A percentile compares a stretch with the other conserved stretches of the same genome.
These are phyloP conservation scores for Taxidea taxus DNA, from an alignment of 2,113 vertebrate species.

Conservation along the genomic window DNA sequence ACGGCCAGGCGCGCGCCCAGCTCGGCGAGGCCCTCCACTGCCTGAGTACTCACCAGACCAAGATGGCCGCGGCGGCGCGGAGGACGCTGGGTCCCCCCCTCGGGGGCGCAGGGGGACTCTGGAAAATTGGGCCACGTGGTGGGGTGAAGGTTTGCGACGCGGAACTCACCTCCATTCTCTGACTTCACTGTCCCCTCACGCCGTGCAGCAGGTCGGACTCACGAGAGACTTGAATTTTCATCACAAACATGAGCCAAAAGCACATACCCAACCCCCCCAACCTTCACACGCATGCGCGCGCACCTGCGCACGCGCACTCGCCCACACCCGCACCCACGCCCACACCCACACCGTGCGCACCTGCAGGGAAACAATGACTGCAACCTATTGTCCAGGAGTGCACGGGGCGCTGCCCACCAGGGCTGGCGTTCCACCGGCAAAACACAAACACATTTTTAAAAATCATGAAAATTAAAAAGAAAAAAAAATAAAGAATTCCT, in stretches of 20 bases:
- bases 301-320: rapidly evolving
- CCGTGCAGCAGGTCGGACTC: constrained; percentile 76
- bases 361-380: constrained; percentile 80
- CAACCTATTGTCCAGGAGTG: constrained; percentile 81
- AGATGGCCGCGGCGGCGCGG: constrained; percentile 82
- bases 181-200: constrained; percentile 52
- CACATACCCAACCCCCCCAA: constrained; percentile 77
- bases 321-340: neutral
- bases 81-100: constrained; percentile 83
- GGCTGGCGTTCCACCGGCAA: constrained; percentile 73
- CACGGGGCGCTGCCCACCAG: constrained; percentile 72
- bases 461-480: constrained; percentile 70
- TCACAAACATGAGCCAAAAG: constrained; percentile 90
- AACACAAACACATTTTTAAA: constrained; percentile 54
- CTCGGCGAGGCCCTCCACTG: constrained; percentile 85
- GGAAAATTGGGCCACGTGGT: constrained; percentile 78
- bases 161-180: constrained; percentile 74
- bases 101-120: constrained; percentile 86
- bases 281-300: neutral
- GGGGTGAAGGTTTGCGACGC: constrained; percentile 82
- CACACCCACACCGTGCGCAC: neutral
- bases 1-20: constrained; percentile 84
- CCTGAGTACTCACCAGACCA: constrained; percentile 78
- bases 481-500: constrained; percentile 64
- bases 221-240: constrained; percentile 77